Conservation (phyloP, 2,113 vertebrate species). For the Loxodonta africana region DNA sequence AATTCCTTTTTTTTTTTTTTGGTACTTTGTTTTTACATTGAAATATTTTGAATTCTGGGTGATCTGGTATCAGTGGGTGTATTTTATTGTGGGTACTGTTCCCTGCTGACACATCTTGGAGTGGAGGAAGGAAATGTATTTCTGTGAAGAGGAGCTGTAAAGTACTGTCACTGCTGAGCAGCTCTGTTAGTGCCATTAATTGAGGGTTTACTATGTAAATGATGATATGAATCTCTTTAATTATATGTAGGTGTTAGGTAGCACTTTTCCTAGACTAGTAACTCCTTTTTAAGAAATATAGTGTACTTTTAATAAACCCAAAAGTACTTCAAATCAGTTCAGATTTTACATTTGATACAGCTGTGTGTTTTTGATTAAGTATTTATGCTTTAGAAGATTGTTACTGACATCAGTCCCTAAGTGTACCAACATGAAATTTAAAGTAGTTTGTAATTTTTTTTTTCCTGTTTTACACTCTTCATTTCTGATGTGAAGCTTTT, state of each 20-base stretch:
- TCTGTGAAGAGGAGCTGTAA: slow-evolving; percentile 41
- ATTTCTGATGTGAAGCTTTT: neutral
- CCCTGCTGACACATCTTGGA: neutral
- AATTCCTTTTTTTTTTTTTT: neutral
- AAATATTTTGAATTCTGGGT: slow-evolving; percentile 44
- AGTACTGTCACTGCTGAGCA: neutral
- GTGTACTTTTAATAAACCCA: slow-evolving; percentile 33
- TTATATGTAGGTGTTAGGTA: neutral
- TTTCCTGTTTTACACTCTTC: neutral
- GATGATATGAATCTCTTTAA: neutral
- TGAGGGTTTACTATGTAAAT: slow-evolving; percentile 7
- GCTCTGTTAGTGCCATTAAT: neutral
- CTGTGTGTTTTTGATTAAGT: slow-evolving; percentile 38
- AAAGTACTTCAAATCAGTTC: neutral
- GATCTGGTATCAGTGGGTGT: neutral
- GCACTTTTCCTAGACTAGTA: slow-evolving; percentile 22
- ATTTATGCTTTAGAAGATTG: neutral
- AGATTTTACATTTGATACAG: slow-evolving; percentile 8
- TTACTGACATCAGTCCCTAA: neutral
- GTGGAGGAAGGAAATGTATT: slow-evolving; percentile 28
- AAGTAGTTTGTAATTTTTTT: neutral
- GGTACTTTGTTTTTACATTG: neutral
- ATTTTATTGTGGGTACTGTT: slow-evolving; percentile 23
- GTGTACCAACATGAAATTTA: slow-evolving; percentile 36
- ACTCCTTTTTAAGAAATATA: slow-evolving; percentile 5